A percentile compares a stretch with the other conserved stretches of the same genome.
Evolutionary conservation across 1,140 invertebrate genomes (phyloP).

Genomic region (Colletes gigas): DNA sequence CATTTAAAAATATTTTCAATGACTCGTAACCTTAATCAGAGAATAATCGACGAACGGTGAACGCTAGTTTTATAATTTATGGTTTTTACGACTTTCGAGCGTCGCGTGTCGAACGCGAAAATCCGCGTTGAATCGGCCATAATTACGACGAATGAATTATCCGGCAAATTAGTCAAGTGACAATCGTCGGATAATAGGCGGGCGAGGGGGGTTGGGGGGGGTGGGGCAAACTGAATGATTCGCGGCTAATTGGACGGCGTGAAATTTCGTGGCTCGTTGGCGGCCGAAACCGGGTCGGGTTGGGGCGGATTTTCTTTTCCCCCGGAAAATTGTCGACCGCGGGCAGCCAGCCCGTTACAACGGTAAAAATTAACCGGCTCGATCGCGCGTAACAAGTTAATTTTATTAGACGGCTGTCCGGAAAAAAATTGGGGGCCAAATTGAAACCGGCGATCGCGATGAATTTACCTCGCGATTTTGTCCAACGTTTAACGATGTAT

Average conservation of each 20-base stretch:
- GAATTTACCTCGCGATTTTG: conserved; percentile 29
- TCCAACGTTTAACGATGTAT: conserved; percentile 2
- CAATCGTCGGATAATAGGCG: conserved; percentile 38
- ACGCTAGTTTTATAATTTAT: too few relatives aligned
- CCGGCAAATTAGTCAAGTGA: conserved; percentile 40
- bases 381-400: conserved; percentile 42
- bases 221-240: conserved; percentile 20
- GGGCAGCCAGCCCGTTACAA: neutral
- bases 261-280: conserved; percentile 11
- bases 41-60: too few relatives aligned
- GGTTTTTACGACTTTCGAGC: too few relatives aligned
- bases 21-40: too few relatives aligned
- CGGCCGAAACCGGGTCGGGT: neutral
- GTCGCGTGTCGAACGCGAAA: neutral
- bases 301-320: conserved; percentile 23
- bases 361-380: conserved; percentile 2
- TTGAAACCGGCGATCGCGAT: conserved; percentile 8
- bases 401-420: conserved; percentile 35
- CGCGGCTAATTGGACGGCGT: conserved; percentile 33
- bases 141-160: conserved; percentile 50
- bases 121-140: conserved; percentile 38
- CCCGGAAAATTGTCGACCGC: conserved; percentile 16
- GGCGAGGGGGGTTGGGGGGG: neutral
- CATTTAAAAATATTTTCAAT: too few relatives aligned
- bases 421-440: conserved; percentile 42